These are phyloP conservation scores for Hypselothyrea guttata DNA, from an alignment of 2,888 invertebrate genomes.

Conservation along the genomic window DNA sequence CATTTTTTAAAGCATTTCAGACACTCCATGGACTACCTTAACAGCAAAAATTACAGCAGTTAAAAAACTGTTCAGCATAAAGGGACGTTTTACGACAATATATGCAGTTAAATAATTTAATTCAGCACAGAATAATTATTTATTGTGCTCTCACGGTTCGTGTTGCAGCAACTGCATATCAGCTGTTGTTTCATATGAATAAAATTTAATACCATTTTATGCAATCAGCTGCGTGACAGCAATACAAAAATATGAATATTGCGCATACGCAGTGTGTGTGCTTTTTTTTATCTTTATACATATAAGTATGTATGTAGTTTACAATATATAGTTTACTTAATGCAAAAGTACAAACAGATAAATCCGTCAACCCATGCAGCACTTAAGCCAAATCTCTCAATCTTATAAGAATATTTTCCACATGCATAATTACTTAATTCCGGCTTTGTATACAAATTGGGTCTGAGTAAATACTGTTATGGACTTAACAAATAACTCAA, in stretches of 20 bases:
- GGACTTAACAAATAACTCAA: too few species aligned
- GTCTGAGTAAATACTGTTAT: too few species aligned
- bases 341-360: too few species aligned
- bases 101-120: constrained; percentile 49
- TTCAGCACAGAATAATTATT: constrained; percentile 49
- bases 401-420: too few species aligned
- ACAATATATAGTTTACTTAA: too few species aligned
- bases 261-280: too few species aligned
- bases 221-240: constrained; percentile 7
- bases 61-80: constrained; percentile 17
- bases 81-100: not conserved
- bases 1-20: constrained; percentile 29
- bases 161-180: constrained; percentile 3
- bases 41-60: constrained; percentile 5
- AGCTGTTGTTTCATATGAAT: constrained; percentile 28
- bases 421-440: too few species aligned
- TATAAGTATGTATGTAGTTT: too few species aligned
- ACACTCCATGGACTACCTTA: constrained; percentile 2
- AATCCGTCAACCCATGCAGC: too few species aligned
- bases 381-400: too few species aligned
- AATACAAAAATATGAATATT: constrained; percentile 8
- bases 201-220: constrained; percentile 48
- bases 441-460: too few species aligned
- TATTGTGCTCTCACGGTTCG: constrained; percentile 24
- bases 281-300: too few species aligned